phyloP scores from a whole-genome alignment of 2,797 vertebrate species.

The Scleropages formosus region DNA sequence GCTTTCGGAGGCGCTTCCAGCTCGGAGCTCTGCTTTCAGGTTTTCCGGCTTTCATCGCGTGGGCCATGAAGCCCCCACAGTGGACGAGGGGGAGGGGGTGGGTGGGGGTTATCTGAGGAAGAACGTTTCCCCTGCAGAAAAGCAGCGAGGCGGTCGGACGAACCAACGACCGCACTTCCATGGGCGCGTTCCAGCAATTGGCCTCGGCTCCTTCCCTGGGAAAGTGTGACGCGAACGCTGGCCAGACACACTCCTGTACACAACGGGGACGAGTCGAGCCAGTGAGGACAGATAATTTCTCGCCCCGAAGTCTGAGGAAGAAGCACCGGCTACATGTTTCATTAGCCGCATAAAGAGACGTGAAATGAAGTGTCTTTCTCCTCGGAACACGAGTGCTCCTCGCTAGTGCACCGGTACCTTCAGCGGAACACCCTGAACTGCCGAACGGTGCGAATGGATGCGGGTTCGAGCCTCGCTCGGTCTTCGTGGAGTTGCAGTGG shows the following conservation, averaged over 20 bases:
- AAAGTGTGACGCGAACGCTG: slow-evolving; percentile 14
- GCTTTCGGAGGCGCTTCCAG: neutral
- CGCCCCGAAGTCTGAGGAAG: too few relatives aligned
- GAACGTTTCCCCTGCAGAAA: neutral
- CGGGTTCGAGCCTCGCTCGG: too few relatives aligned
- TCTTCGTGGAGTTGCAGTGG: too few relatives aligned
- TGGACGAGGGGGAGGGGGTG: neutral
- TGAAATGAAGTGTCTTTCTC: too few relatives aligned
- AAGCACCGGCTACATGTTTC: too few relatives aligned
- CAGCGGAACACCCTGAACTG: too few relatives aligned
- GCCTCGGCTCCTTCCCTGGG: slow-evolving; percentile 21
- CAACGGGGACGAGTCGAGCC: too few relatives aligned
- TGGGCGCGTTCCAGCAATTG: slow-evolving; percentile 13
- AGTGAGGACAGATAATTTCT: too few relatives aligned
- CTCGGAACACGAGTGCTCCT: too few relatives aligned
- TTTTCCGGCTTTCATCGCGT: slow-evolving; percentile 11
- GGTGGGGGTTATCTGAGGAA: slow-evolving; percentile 14
- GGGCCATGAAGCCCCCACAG: neutral
- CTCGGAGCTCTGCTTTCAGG: slow-evolving; percentile 21
- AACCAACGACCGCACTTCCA: slow-evolving; percentile 4
- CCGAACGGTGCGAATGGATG: too few relatives aligned
- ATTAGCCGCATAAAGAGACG: too few relatives aligned
- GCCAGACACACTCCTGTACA: slow-evolving; percentile 22
- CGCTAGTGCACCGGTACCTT: too few relatives aligned
- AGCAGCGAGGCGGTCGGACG: slow-evolving; percentile 4